phyloP scores from a whole-genome alignment of 2,888 invertebrate species.

The Scaeva pyrastri region DNA sequence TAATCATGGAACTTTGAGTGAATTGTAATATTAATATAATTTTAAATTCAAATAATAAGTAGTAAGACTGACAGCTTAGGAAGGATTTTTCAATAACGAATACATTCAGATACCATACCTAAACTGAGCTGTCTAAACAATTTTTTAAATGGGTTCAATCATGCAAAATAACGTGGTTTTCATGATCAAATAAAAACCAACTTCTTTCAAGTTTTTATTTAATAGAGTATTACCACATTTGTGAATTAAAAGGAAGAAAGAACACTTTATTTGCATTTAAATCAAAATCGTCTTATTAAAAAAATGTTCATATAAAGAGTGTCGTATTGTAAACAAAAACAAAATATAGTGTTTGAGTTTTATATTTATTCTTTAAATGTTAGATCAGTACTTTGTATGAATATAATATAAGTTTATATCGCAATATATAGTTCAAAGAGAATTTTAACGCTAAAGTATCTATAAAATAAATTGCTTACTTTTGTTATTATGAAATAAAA shows the following conservation, averaged over 20 bases:
- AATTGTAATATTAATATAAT: too few relatives aligned
- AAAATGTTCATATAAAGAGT: constrained; percentile 33
- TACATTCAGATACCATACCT: too few relatives aligned
- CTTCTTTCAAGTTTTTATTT: too few relatives aligned
- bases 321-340: constrained; percentile 14
- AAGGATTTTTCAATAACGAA: too few relatives aligned
- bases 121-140: too few relatives aligned
- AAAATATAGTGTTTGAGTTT: constrained; percentile 47
- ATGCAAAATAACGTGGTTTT: too few relatives aligned
- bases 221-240: not conserved
- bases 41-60: too few relatives aligned
- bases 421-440: constrained; percentile 50
- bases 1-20: too few relatives aligned
- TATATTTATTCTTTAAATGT: constrained; percentile 51
- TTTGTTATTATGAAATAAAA: constrained; percentile 43
- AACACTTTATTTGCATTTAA: constrained; percentile 31
- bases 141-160: too few relatives aligned
- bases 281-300: constrained; percentile 23
- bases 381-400: constrained; percentile 74
- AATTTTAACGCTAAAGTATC: constrained; percentile 47
- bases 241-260: not conserved
- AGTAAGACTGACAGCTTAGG: too few relatives aligned
- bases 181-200: too few relatives aligned
- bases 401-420: constrained; percentile 65
- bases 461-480: constrained; percentile 45